Conservation (phyloP, 2,888 invertebrate genomes). For the Hermaeophaga mercurialis region DNA sequence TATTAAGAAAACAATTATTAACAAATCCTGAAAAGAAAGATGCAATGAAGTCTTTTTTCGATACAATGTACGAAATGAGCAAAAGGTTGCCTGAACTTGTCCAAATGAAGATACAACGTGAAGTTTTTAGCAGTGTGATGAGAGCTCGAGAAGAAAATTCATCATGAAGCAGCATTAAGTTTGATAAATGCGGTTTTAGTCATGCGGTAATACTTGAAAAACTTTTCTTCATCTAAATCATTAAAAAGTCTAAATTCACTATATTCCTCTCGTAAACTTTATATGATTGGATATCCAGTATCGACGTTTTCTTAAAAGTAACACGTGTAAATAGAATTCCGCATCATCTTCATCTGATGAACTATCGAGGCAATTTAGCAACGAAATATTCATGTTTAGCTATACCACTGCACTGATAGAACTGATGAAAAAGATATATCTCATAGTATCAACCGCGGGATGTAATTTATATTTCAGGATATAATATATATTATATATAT, state of each 20-base stretch:
- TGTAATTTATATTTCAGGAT: too few relatives aligned
- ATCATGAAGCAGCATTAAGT: conserved; percentile 9
- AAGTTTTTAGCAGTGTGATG: conserved; percentile 19
- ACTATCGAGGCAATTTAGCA: neutral
- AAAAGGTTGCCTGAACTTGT: conserved; percentile 17
- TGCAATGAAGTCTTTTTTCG: conserved; percentile 19
- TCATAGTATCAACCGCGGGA: too few relatives aligned
- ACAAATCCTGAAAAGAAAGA: conserved; percentile 11
- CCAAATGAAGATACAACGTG: conserved; percentile 19
- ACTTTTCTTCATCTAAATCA: conserved; percentile 20
- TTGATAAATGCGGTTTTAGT: conserved; percentile 10
- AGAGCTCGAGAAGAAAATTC: conserved; percentile 19
- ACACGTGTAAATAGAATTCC: conserved; percentile 14
- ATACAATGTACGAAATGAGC: conserved; percentile 18
- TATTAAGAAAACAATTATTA: conserved; percentile 7
- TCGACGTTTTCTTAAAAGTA: conserved; percentile 16
- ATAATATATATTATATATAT: too few relatives aligned
- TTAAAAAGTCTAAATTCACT: conserved; percentile 12
- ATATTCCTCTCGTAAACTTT: conserved; percentile 10
- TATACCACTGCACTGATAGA: too few relatives aligned
- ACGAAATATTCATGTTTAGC: too few relatives aligned
- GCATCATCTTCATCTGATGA: conserved; percentile 13
- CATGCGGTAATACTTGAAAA: conserved; percentile 19
- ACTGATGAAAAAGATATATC: too few relatives aligned
- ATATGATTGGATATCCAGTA: conserved; percentile 17